phyloP scores from a whole-genome alignment of 2,888 invertebrate species.

The Eremobia ochroleuca region DNA sequence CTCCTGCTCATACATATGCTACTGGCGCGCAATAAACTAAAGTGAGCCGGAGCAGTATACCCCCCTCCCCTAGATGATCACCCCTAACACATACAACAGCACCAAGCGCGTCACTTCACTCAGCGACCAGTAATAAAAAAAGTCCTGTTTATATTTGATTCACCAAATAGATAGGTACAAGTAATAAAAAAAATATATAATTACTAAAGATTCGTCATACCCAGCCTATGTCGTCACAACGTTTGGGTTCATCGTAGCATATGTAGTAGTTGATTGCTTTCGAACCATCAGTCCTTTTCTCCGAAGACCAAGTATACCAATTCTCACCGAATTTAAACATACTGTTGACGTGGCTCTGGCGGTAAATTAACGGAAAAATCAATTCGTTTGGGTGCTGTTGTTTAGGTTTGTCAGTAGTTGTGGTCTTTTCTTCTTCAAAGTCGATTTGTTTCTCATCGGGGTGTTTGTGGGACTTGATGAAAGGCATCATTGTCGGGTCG shows the following conservation, averaged over 20 bases:
- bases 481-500: constrained; percentile 78
- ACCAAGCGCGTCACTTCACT: too few species aligned
- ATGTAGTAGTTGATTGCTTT: constrained; percentile 84
- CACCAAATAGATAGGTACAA: too few species aligned
- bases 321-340: constrained; percentile 89
- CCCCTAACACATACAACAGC: too few species aligned
- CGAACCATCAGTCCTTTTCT: constrained; percentile 84
- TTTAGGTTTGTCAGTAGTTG: constrained; percentile 77
- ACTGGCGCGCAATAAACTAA: too few species aligned
- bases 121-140: too few species aligned
- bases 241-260: constrained; percentile 87
- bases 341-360: constrained; percentile 85
- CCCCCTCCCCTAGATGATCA: too few species aligned
- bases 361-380: constrained; percentile 86
- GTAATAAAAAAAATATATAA: neutral
- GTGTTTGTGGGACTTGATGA: constrained; percentile 75
- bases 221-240: constrained; percentile 88
- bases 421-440: constrained; percentile 77
- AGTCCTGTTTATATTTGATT: too few species aligned
- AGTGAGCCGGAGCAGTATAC: too few species aligned
- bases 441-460: constrained; percentile 73
- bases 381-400: constrained; percentile 85
- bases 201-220: constrained; percentile 72
- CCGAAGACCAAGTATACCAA: constrained; percentile 88
- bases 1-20: too few species aligned